A percentile compares a stretch with the other conserved stretches of the same genome.
Conservation (phyloP, 35 echinoderm and acorn worm species). For the Amphiura filiformis region DNA sequence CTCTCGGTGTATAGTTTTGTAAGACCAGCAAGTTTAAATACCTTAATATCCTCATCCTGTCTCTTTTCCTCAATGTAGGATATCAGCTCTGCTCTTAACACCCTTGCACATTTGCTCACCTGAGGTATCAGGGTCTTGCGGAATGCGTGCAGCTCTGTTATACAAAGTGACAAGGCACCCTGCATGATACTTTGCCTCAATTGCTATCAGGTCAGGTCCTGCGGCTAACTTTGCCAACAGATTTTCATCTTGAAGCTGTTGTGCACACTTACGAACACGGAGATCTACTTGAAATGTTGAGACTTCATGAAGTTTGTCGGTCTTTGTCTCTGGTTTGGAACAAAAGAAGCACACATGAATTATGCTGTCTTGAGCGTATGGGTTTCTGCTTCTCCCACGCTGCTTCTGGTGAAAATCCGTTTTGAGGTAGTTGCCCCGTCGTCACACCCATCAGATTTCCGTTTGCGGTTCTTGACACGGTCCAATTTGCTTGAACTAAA, state of each 20-base stretch:
- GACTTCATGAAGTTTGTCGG: conserved; percentile 31
- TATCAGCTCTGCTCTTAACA: conserved; percentile 17
- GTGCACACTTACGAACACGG: conserved; percentile 25
- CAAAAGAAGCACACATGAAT: conserved; percentile 22
- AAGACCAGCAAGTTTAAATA: conserved; percentile 34
- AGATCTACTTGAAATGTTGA: conserved; percentile 38
- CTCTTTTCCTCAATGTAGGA: conserved; percentile 27
- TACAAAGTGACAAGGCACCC: conserved; percentile 17
- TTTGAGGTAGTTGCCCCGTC: conserved; percentile 12
- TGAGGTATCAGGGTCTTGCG: not conserved
- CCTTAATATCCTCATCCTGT: conserved; percentile 25
- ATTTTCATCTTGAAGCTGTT: not conserved
- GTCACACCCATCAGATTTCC: no score
- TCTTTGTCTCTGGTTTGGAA: not conserved
- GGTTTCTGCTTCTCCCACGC: not conserved
- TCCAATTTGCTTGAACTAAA: no score
- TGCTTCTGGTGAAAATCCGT: conserved; percentile 20
- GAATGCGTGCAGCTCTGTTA: conserved; percentile 2
- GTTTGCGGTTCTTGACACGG: no score
- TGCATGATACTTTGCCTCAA: conserved; percentile 47
- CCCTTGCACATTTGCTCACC: conserved; percentile 8
- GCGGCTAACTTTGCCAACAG: not conserved
- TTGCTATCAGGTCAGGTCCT: conserved; percentile 34
- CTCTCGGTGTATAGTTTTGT: conserved; percentile 3
- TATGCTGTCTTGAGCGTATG: not conserved